Base-by-base conservation (phyloP, 2,113 vertebrate species). In the Clinocottus analis region DNA sequence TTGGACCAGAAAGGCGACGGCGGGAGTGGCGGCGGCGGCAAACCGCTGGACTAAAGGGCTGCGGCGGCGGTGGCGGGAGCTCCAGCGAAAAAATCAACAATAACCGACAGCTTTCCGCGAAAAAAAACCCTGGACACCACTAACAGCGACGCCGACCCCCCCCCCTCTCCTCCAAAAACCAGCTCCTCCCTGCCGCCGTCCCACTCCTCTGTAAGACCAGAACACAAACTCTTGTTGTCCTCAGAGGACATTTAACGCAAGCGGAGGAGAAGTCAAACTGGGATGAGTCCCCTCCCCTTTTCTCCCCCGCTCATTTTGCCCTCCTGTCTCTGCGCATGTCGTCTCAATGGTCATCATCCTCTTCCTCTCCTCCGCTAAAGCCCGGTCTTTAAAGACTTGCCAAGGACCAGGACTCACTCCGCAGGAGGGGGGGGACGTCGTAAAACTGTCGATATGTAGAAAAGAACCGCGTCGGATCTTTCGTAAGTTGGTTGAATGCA, bases 1-100 rank as follows among this genome's bases (percentile, higher is more conserved):
- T 92, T 99, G 91, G 97, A 99, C 92, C 98, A 98, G 96, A 99
- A 98, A 72, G 92, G 96, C 0, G 98, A 99, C 72, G 85, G 94
- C 25, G 29, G n/a, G n/a, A n/a, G n/a, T n/a, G n/a, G 55, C 19
- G 17, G 49, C 88, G 33, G 7, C 9, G 49, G 49, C 88, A 99
- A 99, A 6, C 33, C 96, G 55, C 94, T 97, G 19, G 98, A 99
- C 60, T 99, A 93, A 96, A n/a, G n/a, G n/a, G n/a, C n/a, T n/a
- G n/a, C n/a, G n/a, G 55, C 19, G 17, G 49, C 88, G 33, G 7
- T 3, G 49, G 49, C 88, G 99, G 98, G 4, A 3, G 25, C 35
- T 7, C 41, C 49, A 21, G 17, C 67, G 19, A 1, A 14, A 1
- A 14, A 67, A 12, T 12, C 55, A 1, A 12, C 55, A 62, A 63